Base-by-base conservation (phyloP, 1,140 invertebrate species). In the Conus ventricosus region DNA sequence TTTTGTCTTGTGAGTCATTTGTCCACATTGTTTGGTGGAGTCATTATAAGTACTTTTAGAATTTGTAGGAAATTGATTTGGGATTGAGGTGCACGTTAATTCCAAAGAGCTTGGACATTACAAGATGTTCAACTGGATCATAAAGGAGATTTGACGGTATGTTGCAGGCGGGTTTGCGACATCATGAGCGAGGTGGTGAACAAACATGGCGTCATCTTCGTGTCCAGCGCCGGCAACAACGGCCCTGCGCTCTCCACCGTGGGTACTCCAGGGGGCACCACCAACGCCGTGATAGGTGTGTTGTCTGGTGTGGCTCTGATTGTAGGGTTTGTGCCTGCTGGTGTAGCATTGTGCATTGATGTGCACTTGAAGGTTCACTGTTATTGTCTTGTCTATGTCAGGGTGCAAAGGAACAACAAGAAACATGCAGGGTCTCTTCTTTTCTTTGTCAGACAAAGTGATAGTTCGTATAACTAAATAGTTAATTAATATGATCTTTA, bases 191-290 rank as follows among this genome's bases (percentile, higher is more conserved):
- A 99, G 95, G 97, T 99, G 87, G 97, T 99, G 25, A 97, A 98
- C 94, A 98, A 99, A 93, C 97, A 99, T 95, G 98, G 98, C 54
- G 97, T 99, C 5, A 97, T 97, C 23, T 99, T 98, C 97, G 97
- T 99, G 53, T 97, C 97, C 51, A 98, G 98, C 54, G 98, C 97
- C 82, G 98, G 98, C 8, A 99, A 99, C 96, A 97, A 98, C 95
- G 99, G 99, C 1, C 98, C 98, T 15, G 98, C 98, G 80, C 96
- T 99, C 5, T 97, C 97, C 91, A 99, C 99, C 4, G 97, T 99
- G 88, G 98, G 98, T 17, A 97, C 98, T 7, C 99, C 99, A 20
- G 98, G 99, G 5, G 97, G 98, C 94, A 98, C 98, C 82, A 97
- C 97, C 82, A 97, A 97, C 85, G 97, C 97, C 86, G 96, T 98